phyloP scores from a whole-genome alignment of 2,797 vertebrate genomes.

The Myioborus miniatus region DNA sequence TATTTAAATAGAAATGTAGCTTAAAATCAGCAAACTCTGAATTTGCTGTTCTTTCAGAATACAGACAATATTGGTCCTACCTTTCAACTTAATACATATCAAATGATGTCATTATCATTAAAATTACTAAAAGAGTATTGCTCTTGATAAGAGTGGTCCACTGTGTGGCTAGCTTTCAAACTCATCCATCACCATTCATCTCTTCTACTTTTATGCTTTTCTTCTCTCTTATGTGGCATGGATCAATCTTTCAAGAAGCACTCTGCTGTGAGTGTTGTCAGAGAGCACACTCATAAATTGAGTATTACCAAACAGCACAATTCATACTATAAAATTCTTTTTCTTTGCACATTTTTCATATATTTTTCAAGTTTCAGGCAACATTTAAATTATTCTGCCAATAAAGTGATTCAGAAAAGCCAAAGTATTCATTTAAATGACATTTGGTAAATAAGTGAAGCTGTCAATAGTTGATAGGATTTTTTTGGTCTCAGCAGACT shows the following conservation, averaged over 20 bases:
- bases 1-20: background rate
- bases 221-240: background rate
- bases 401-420: background rate
- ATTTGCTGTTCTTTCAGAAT: background rate
- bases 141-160: rapidly evolving
- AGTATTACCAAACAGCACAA: background rate
- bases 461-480: background rate
- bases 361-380: background rate
- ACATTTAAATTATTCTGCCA: background rate
- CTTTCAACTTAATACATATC: background rate
- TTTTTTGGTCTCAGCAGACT: background rate
- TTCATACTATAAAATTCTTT: rapidly evolving
- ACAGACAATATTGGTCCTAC: background rate
- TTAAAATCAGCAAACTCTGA: background rate
- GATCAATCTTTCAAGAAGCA: background rate
- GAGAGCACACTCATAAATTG: background rate
- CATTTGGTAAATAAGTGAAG: background rate
- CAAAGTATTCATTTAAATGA: background rate
- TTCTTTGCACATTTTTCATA: background rate
- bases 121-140: background rate
- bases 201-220: background rate
- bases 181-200: background rate
- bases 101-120: background rate
- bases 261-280: background rate
- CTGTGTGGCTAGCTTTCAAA: background rate